These are phyloP conservation scores for Myxocyprinus asiaticus DNA, from an alignment of 2,113 vertebrate species.

Conservation along the genomic window DNA sequence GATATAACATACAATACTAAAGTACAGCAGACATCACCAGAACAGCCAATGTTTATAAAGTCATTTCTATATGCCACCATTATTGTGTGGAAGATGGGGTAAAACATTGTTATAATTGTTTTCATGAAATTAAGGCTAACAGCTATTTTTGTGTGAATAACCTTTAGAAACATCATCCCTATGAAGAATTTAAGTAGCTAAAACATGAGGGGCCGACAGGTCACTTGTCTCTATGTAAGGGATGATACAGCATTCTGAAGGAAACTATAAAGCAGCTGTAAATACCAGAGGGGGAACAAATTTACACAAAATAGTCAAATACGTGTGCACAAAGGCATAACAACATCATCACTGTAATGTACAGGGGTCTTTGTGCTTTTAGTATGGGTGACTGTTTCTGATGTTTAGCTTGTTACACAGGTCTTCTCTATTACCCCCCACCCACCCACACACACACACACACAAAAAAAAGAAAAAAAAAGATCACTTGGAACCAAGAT, in stretches of 20 bases:
- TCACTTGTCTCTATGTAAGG: neutral
- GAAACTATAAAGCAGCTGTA: neutral
- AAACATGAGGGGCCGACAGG: neutral
- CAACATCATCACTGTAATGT: neutral
- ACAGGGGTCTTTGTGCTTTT: neutral
- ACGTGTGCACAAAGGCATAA: neutral
- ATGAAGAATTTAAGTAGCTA: no score
- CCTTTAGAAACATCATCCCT: no score
- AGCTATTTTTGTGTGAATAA: neutral
- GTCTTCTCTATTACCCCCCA: neutral
- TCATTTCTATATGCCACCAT: neutral
- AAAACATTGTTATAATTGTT: no score
- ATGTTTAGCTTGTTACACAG: neutral
- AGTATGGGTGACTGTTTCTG: neutral
- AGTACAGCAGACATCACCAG: constrained; percentile 16
- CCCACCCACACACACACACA: no score
- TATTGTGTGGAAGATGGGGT: no score
- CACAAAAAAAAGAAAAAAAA: no score
- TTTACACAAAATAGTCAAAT: no score
- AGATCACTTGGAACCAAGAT: neutral
- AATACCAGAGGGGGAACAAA: neutral
- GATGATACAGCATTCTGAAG: neutral
- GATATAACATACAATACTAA: constrained; percentile 5
- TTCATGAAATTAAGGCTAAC: neutral
- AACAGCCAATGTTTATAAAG: constrained; percentile 9